These are phyloP conservation scores for Dipodomys ordii DNA, from an alignment of 2,113 vertebrate genomes.

Conservation along the genomic window DNA sequence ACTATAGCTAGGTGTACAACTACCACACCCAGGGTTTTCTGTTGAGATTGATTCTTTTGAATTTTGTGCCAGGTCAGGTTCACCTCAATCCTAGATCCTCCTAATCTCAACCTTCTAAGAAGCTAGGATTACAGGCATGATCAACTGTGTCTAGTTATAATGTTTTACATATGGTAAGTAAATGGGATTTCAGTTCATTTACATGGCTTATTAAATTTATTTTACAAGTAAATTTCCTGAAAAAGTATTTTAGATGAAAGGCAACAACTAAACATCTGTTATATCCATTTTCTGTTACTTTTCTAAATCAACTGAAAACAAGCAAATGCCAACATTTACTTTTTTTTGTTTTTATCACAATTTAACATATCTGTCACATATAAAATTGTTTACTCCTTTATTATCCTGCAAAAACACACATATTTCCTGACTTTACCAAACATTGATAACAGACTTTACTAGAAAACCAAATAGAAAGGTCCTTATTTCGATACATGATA, in stretches of 20 bases:
- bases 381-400: background rate
- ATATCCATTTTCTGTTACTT: slow-evolving; percentile 11
- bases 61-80: no score
- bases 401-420: background rate
- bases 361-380: background rate
- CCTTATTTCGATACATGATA: background rate
- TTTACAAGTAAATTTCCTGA: slow-evolving; percentile 37
- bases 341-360: background rate
- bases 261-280: background rate
- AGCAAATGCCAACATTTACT: background rate
- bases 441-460: no score
- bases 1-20: no score
- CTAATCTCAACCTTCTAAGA: no score
- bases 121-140: no score
- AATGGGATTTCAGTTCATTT: slow-evolving; percentile 6
- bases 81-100: no score
- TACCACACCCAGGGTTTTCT: no score
- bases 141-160: background rate
- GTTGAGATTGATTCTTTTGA: no score
- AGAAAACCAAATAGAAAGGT: background rate
- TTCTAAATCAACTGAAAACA: slow-evolving; percentile 14
- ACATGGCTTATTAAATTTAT: background rate
- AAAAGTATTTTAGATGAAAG: slow-evolving; percentile 14
- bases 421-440: background rate
- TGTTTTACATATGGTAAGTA: slow-evolving; percentile 54